Evolutionary conservation across 2,797 vertebrate genomes (phyloP).

Genomic region (Malacoraja senta): DNA sequence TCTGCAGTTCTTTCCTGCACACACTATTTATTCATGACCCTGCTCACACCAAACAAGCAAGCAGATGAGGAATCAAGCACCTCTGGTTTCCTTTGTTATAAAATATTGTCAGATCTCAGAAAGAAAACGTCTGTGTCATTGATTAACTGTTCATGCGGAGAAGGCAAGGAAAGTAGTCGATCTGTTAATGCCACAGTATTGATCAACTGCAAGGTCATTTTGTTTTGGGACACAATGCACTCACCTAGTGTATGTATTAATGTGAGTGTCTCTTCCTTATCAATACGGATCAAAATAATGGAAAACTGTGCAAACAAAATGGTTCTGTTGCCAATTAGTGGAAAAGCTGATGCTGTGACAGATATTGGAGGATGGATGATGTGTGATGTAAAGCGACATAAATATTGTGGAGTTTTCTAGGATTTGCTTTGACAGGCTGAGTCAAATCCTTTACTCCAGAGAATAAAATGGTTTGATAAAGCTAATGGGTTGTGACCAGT

Average conservation of each 20-base stretch:
- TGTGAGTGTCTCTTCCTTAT: not conserved
- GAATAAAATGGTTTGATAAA: not conserved
- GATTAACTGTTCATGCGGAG: not conserved
- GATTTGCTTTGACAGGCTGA: not conserved
- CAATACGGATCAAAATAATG: not conserved
- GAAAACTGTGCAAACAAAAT: not conserved
- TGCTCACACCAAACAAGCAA: not conserved
- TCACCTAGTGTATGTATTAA: not conserved
- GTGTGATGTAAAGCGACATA: not conserved
- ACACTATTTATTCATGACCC: not conserved
- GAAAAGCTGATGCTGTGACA: not conserved
- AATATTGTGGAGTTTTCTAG: slow-evolving; percentile 9
- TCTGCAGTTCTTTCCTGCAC: too few species aligned
- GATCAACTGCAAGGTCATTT: not conserved
- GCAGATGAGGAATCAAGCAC: not conserved
- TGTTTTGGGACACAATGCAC: not conserved
- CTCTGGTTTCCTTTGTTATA: not conserved
- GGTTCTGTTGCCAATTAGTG: not conserved
- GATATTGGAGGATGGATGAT: slow-evolving; percentile 2
- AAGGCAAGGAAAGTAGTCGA: not conserved
- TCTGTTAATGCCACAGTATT: not conserved
- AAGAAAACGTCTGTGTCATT: too few species aligned
- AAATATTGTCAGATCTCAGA: not conserved
- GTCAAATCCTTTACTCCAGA: not conserved
- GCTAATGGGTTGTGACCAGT: not conserved